Conservation (phyloP, 1,140 invertebrate genomes). For the Drosophila nigromelanica region DNA sequence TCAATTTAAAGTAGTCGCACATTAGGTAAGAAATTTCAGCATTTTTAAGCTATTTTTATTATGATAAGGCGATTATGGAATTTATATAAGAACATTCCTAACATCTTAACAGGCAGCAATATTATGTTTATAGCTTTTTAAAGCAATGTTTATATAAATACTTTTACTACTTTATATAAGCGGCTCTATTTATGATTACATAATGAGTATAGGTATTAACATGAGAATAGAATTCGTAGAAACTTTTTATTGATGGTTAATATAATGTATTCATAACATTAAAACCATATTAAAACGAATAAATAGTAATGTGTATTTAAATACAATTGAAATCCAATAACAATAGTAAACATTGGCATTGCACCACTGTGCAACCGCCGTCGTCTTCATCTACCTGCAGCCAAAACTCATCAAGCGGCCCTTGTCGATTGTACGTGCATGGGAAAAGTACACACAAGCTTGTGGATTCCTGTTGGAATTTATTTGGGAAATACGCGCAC, state of each 20-base stretch:
- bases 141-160: not conserved
- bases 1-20: not conserved
- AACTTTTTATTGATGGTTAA: not conserved
- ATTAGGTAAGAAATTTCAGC: not conserved
- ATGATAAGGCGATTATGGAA: constrained; percentile 9
- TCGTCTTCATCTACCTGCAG: constrained; percentile 72
- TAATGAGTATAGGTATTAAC: not conserved
- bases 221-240: not conserved
- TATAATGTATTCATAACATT: not conserved
- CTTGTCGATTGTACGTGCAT: constrained; percentile 82
- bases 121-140: not conserved
- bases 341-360: not conserved
- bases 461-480: constrained; percentile 81
- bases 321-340: constrained; percentile 23
- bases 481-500: constrained; percentile 79
- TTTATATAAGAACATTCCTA: not conserved
- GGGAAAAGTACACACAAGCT: constrained; percentile 81
- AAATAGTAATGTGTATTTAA: not conserved
- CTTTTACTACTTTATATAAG: not conserved
- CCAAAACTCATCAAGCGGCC: constrained; percentile 81
- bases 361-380: constrained; percentile 57
- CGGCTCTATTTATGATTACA: not conserved
- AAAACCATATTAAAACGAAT: not conserved
- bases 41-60: constrained; percentile 1
- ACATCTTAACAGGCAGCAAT: not conserved